Base-by-base conservation (phyloP, 2,113 vertebrate species). In the Seriola aureovittata region DNA sequence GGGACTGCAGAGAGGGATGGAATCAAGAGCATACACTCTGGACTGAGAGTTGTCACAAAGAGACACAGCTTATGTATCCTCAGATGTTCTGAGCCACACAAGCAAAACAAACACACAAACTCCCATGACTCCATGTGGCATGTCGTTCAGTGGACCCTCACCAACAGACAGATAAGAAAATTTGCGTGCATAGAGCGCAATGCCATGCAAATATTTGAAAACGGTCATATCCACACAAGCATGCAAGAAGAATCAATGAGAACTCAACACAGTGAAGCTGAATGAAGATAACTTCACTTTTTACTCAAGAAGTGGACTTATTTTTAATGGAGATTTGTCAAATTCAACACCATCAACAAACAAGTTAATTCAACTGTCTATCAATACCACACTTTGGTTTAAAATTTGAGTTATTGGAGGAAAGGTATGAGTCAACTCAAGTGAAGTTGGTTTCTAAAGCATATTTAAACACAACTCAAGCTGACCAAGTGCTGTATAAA, bases 131-230 rank as follows among this genome's bases (percentile, higher is more conserved):
- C 60, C 62, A 81, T 12, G 11, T 80, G n/a, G 84, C 46, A 13
- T 1, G 11, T 9, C n/a, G 64, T 71, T 77, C 69, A 75, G 3
- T 80, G 8, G 59, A 86, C 72, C 52, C 58, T 81, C 65, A 34
- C 0, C 36, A 32, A 55, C 32, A 10, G 21, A 75, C 29, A 75
- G 84, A 89, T 89, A 82, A 89, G 77, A 81, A 9, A 16, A 19
- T 78, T 8, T 67, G 17, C 70, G 54, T 48, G 58, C 25, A 75
- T 1, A 36, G 1, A 50, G 4, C 16, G 44, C 2, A 29, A 25
- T 34, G 23, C 16, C 17, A 5, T 8, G 7, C 21, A 68, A 63
- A 68, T 42, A 68, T 7, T 60, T 8, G 44, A 19, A 55, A 5
- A 76, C 8, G 16, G 58, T 23, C 7, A 25, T 29, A 16, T 6